Conservation (phyloP, 2,113 vertebrate species). For the Actinemys pallida region DNA sequence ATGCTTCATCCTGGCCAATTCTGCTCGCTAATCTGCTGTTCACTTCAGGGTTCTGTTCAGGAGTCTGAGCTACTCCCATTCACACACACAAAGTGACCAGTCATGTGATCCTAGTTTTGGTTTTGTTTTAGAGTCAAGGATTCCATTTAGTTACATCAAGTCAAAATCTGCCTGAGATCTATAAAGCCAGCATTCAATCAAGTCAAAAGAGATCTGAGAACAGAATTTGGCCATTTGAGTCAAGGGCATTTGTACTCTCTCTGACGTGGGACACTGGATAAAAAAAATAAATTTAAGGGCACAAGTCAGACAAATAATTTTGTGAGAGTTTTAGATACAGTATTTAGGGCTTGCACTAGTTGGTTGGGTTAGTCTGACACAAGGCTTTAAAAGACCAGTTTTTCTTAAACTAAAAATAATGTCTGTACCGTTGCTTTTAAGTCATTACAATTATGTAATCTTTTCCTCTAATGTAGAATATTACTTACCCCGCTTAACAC, state of each 20-base stretch:
- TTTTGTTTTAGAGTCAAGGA: background rate
- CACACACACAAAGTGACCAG: background rate
- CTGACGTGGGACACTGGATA: background rate
- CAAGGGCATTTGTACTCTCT: background rate
- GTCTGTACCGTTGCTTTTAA: background rate
- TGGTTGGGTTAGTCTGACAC: background rate
- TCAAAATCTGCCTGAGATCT: background rate
- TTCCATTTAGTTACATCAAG: background rate
- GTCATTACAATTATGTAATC: background rate
- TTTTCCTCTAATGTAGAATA: constrained; percentile 37
- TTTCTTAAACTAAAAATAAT: no score
- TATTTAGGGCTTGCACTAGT: background rate
- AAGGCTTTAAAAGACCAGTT: constrained; percentile 2
- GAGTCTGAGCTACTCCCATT: constrained; percentile 1
- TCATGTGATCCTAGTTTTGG: background rate
- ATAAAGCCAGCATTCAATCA: background rate
- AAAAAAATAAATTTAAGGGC: background rate
- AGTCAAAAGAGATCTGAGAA: background rate
- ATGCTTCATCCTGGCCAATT: background rate
- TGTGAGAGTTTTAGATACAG: background rate
- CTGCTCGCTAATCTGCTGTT: background rate
- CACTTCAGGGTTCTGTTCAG: background rate
- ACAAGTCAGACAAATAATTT: background rate
- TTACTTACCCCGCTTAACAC: constrained; percentile 44
- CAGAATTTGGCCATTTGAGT: background rate